These are phyloP conservation scores for Brienomyrus brachyistius DNA, from an alignment of 2,113 vertebrate species.

Conservation along the genomic window DNA sequence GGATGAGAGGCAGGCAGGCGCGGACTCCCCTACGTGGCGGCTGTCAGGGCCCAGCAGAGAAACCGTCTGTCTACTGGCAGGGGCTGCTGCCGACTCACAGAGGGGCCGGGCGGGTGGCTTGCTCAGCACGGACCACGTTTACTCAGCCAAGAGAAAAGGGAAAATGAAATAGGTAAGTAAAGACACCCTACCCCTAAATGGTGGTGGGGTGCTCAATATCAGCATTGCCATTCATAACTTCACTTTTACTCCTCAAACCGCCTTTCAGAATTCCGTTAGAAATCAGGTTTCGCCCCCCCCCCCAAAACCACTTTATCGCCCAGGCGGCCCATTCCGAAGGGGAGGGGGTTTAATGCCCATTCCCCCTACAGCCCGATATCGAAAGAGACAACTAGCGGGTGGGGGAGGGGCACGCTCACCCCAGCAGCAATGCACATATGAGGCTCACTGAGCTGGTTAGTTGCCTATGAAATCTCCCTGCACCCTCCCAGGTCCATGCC, in stretches of 20 bases:
- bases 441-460: constrained; percentile 61
- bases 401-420: constrained; percentile 28
- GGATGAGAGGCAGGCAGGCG: background rate
- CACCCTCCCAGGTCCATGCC: background rate
- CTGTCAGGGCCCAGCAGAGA: background rate
- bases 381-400: constrained; percentile 50
- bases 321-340: constrained; percentile 45
- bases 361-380: constrained; percentile 56
- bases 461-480: constrained; percentile 52
- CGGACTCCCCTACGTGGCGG: background rate
- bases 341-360: constrained; percentile 42
- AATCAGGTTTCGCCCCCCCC: constrained; percentile 18
- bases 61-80: background rate
- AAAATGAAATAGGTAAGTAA: constrained; percentile 8
- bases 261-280: constrained; percentile 19
- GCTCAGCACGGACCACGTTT: constrained; percentile 38
- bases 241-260: constrained; percentile 26
- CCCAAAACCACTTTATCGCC: constrained; percentile 51
- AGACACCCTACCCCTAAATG: background rate
- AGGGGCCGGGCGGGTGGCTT: background rate
- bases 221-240: constrained; percentile 22
- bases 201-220: background rate
- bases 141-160: constrained; percentile 47
- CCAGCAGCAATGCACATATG: background rate
- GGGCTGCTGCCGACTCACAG: background rate